phyloP scores from a whole-genome alignment of 2,113 vertebrate genomes.

The Pedetes capensis region DNA sequence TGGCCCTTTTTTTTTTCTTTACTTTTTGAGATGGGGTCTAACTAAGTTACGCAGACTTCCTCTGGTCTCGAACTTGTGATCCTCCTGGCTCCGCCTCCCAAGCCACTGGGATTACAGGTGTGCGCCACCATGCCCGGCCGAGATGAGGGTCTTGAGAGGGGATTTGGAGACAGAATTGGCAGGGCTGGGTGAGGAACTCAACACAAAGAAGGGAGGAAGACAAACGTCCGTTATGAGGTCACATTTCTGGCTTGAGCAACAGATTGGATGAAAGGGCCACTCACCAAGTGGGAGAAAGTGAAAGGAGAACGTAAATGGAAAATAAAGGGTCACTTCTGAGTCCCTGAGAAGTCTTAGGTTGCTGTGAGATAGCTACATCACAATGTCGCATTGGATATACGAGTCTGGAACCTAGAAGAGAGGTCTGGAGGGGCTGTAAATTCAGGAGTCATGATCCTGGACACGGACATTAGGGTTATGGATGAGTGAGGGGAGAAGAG shows the following conservation, averaged over 20 bases:
- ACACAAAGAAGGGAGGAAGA: neutral
- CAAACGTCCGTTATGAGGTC: fast-evolving
- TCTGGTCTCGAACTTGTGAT: no score
- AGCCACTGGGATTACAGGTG: no score
- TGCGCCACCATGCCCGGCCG: no score
- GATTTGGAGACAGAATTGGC: neutral
- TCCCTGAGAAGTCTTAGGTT: neutral
- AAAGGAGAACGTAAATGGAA: neutral
- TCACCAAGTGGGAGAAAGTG: neutral
- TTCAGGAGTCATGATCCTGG: neutral
- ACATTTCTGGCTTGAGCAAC: neutral
- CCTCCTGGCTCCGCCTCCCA: no score
- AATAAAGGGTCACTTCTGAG: neutral
- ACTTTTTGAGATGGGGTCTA: no score
- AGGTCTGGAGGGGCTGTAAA: neutral
- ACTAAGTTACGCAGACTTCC: no score
- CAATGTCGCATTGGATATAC: neutral
- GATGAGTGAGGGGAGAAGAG: neutral
- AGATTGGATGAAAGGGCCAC: neutral
- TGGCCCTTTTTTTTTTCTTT: no score
- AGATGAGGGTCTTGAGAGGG: neutral
- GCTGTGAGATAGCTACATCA: neutral
- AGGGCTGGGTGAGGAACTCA: neutral
- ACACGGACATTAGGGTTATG: neutral
- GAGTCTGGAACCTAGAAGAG: neutral